Evolutionary conservation across 2,113 vertebrate genomes (phyloP), one percentile per base, ranked within the genome.

Genomic region (Paratilapia polleni): DNA sequence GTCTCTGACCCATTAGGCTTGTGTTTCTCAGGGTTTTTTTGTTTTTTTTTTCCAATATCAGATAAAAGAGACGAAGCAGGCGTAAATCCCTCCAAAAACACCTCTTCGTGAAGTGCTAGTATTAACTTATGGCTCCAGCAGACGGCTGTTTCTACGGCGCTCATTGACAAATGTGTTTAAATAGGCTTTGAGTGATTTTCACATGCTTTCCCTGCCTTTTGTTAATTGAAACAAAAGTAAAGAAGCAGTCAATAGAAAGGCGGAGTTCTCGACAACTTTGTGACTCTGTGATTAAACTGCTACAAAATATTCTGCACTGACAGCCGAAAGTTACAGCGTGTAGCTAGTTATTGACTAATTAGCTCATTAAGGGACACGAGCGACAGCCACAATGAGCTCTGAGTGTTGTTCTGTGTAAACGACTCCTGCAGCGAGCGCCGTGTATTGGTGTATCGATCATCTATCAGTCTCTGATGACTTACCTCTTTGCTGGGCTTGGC

Each of bases 401-500:
- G 36, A 14, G 4, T 5, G 75, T 57, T 31, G 36, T 28, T 19
- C 74, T 14, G 60, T 36, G 75, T 36, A 5, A 52, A 31, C 24
- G 28, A 26, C 76, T 61, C 43, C 41, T 22, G 11, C 41, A 62
- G 14, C 62, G 68, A 1, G 26, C 19, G 77, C 14, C 41, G 20
- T 4, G 54, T 36, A 73, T 47, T 5, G 66, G 56, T 24, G 58
- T 57, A 86, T 90, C 10, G 85, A 90, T 63, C 59, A 75, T 64
- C 79, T 14, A 62, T 77, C 85, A 28, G 43, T 34, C 3, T 24
- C 15, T 13, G 22, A 61, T 78, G 58, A 92, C 96, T 96, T 91
- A 96, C 96, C 95, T 93, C 95, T 96, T 86, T 96, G 96, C 93
- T 95, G 95, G 75, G 88, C 93, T n/a, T 62, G 80, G 86, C 93